These are phyloP conservation scores for Microplitis manilae DNA, from an alignment of 2,888 invertebrate genomes.

Conservation along the genomic window DNA sequence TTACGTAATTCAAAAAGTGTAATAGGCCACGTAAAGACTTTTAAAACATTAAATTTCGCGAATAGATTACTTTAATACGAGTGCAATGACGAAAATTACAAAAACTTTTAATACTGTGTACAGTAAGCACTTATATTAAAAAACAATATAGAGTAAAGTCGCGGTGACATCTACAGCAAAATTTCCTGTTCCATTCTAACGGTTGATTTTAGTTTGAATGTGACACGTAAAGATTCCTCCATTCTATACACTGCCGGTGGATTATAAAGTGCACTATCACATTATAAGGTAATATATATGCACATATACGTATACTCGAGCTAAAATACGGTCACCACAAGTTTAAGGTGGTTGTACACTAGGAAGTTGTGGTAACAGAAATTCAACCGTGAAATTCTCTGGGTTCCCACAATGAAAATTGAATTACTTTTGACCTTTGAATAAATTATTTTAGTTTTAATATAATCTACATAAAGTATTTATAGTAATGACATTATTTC, in stretches of 20 bases:
- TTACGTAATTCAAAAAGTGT: slow-evolving; percentile 3
- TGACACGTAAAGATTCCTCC: slow-evolving; percentile 22
- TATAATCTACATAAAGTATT: neutral
- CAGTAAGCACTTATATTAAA: no score
- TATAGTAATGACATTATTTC: neutral
- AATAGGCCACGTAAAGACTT: slow-evolving; percentile 14
- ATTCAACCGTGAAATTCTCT: slow-evolving; percentile 32
- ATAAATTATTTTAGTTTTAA: neutral
- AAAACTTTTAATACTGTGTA: neutral
- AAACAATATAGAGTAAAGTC: slow-evolving; percentile 12
- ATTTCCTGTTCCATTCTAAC: slow-evolving; percentile 23
- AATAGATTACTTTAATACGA: neutral
- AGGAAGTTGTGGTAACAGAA: slow-evolving; percentile 27
- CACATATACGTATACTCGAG: neutral
- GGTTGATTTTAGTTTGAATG: slow-evolving; percentile 24
- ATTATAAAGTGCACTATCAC: slow-evolving; percentile 16
- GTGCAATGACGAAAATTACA: neutral
- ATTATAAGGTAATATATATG: slow-evolving; percentile 14
- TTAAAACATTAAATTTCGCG: neutral
- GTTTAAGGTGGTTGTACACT: slow-evolving; percentile 1
- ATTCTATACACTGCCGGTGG: slow-evolving; percentile 8
- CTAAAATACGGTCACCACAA: slow-evolving; percentile 21
- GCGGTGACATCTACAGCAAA: slow-evolving; percentile 11
- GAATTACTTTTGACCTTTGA: slow-evolving; percentile 16
- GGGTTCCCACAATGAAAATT: slow-evolving; percentile 10